Evolutionary conservation across 2,888 invertebrate genomes (phyloP), one percentile per base, ranked within the genome.

Genomic region (Philaethria dido): DNA sequence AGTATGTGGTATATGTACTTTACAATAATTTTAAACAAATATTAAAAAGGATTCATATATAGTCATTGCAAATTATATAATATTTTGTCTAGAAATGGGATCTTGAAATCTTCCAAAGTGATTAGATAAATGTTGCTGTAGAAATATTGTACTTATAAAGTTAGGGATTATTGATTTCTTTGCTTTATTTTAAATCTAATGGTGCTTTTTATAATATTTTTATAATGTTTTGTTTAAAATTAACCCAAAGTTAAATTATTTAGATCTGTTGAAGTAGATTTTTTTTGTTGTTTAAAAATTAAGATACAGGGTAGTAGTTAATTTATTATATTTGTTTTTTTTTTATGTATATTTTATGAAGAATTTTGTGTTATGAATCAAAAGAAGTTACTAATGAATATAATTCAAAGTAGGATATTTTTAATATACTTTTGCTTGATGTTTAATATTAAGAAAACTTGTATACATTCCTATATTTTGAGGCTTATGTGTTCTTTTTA

Each of bases 381-480:
- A n/a, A 16, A 52, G 0, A 13, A 33, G 52, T 16, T 52, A 16
- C 29, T 52, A 52, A 33, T 52, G 2, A 11, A 29, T n/a, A 9
- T 29, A 16, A 11, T 4, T 29, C 16, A 4, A 33, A 29, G n/a
- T 25, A 29, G 25, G 6, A 50, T n/a, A 14, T 50, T 16, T 29
- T 25, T 29, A 16, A 16, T 16, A 29, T 52, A 52, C 33, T 52
- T 29, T 29, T 52, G 52, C 16, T 33, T 33, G 16, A 29, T 29
- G 29, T 52, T 25, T 52, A 29, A n/a, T 25, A 52, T 29, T 25
- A 9, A 25, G n/a, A 50, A 52, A 52, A 52, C 6, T 39, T 18
- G 5, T 52, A 33, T 33, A 52, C 16, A 52, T 52, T 52, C 29
- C 52, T 50, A 25, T 50, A 50, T 29, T 50, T 52, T 52, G 16